Evolutionary conservation across 92 coral and sea anemone genomes (phyloP).

Genomic region (Epizoanthus fatuus): DNA sequence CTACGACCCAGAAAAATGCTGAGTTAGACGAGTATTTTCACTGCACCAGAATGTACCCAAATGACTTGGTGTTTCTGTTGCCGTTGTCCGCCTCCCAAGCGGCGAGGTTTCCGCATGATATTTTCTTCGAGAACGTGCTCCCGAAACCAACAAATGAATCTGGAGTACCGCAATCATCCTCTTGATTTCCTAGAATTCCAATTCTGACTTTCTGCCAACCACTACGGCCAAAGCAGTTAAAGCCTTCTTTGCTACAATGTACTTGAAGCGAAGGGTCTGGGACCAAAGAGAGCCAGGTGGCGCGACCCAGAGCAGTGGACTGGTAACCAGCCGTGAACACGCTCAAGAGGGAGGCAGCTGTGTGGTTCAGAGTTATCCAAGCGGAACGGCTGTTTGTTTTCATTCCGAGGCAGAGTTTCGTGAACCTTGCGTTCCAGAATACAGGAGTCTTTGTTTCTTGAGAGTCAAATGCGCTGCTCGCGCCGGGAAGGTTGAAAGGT

Average conservation of each 20-base stretch:
- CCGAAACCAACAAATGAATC: slow-evolving; percentile 37
- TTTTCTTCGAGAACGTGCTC: neutral
- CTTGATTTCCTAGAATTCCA: slow-evolving; percentile 30
- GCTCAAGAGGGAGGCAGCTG: slow-evolving; percentile 20
- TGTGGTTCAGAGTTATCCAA: slow-evolving; percentile 26
- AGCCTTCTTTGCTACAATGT: slow-evolving; percentile 25
- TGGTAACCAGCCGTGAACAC: slow-evolving; percentile 24
- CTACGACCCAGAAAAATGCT: too few relatives aligned
- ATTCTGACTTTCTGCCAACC: neutral
- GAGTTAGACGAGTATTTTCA: neutral
- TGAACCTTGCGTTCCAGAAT: slow-evolving; percentile 45
- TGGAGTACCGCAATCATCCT: neutral
- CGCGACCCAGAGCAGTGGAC: slow-evolving; percentile 35
- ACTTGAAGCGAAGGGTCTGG: slow-evolving; percentile 31
- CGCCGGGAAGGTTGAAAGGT: slow-evolving; percentile 33
- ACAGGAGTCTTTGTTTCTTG: slow-evolving; percentile 41
- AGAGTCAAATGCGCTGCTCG: neutral
- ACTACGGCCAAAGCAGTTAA: neutral
- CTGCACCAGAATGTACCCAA: slow-evolving; percentile 25
- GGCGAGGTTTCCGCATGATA: slow-evolving; percentile 25
- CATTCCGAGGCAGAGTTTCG: slow-evolving; percentile 43
- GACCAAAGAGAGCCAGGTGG: slow-evolving; percentile 24
- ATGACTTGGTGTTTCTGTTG: slow-evolving; percentile 15
- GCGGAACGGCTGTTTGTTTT: slow-evolving; percentile 11
- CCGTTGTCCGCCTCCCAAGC: neutral